phyloP scores from a whole-genome alignment of 1,140 invertebrate species.

The Drosophila orosa region DNA sequence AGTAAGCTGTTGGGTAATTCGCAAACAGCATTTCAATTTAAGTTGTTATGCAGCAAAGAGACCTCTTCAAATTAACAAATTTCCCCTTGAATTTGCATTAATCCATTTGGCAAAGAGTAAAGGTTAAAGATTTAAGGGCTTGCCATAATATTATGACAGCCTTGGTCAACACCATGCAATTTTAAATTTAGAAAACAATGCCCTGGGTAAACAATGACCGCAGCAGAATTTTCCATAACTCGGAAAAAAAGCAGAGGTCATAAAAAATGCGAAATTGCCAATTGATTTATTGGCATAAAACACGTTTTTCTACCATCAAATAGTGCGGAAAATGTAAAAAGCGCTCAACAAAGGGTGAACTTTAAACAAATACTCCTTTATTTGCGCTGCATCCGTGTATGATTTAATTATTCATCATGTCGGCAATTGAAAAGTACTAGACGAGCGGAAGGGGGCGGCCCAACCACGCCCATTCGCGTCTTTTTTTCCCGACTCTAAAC shows the following conservation, averaged over 20 bases:
- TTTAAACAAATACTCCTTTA: slow-evolving; percentile 60
- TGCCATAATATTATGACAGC: slow-evolving; percentile 35
- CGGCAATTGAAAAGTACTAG: slow-evolving; percentile 42
- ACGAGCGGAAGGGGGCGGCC: not conserved
- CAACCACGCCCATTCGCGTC: not conserved
- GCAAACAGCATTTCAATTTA: slow-evolving; percentile 13
- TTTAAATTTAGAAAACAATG: slow-evolving; percentile 50
- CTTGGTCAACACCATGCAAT: slow-evolving; percentile 30
- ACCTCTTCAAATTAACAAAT: not conserved
- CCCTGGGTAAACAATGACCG: slow-evolving; percentile 22
- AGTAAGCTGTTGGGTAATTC: slow-evolving; percentile 1
- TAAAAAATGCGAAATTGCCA: slow-evolving; percentile 48
- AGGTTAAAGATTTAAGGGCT: slow-evolving; percentile 28
- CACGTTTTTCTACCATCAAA: slow-evolving; percentile 67
- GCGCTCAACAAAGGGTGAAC: slow-evolving; percentile 42
- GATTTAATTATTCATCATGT: slow-evolving; percentile 75
- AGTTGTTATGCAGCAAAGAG: slow-evolving; percentile 3
- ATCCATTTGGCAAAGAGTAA: not conserved
- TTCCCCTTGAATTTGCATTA: not conserved
- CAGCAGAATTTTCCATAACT: slow-evolving; percentile 21
- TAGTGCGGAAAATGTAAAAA: slow-evolving; percentile 75
- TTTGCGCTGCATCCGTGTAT: slow-evolving; percentile 37
- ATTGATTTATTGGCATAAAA: slow-evolving; percentile 75
- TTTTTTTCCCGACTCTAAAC: slow-evolving; percentile 55
- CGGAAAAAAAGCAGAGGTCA: slow-evolving; percentile 4